phyloP scores from a whole-genome alignment of 2,797 vertebrate genomes.

The Sebastes oblongus region DNA sequence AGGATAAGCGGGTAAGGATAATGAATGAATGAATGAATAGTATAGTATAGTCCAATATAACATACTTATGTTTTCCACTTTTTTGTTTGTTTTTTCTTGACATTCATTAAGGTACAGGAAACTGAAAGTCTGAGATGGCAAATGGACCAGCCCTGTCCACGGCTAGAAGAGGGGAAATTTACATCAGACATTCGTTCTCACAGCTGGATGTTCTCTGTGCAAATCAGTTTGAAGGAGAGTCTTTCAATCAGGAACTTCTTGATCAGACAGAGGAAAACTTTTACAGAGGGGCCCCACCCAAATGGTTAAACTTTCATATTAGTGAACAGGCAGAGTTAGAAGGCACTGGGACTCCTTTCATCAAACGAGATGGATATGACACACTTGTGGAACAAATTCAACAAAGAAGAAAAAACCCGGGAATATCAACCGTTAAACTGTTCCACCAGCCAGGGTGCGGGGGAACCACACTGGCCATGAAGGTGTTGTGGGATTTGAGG shows the following conservation, averaged over 20 bases:
- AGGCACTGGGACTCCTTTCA: not conserved
- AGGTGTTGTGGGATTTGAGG: slow-evolving; percentile 63
- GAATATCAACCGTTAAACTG: slow-evolving; percentile 4
- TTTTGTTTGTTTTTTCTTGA: not conserved
- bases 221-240: slow-evolving; percentile 39
- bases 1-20: too few species aligned
- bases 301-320: slow-evolving; percentile 62
- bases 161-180: not conserved
- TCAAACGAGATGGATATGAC: slow-evolving; percentile 29
- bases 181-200: not conserved
- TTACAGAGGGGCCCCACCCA: slow-evolving; percentile 53
- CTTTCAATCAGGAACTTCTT: fast-evolving
- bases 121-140: slow-evolving; percentile 15
- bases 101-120: not conserved
- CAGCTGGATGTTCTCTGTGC: slow-evolving; percentile 36
- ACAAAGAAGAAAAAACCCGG: fast-evolving
- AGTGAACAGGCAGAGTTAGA: not conserved
- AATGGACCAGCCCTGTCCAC: not conserved
- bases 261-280: slow-evolving; percentile 31
- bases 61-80: too few species aligned
- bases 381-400: fast-evolving
- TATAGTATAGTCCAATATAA: not conserved
- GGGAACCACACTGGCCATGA: slow-evolving; percentile 62
- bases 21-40: too few species aligned
- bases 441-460: slow-evolving; percentile 54